Conservation (phyloP, 2,797 vertebrate species). For the Adelosebastes latens region DNA sequence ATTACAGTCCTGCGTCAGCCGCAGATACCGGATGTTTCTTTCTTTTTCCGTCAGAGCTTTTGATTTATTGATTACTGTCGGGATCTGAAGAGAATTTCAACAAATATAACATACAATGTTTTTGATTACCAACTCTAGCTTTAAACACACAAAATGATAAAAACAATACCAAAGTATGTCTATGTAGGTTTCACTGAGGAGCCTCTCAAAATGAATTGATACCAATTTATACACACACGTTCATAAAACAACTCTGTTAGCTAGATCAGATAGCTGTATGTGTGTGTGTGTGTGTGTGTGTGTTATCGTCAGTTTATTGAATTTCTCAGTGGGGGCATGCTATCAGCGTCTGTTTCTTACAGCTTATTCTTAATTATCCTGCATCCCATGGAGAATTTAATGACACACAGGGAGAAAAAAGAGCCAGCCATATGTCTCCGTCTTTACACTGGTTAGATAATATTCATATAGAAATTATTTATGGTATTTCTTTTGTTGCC, state of each 20-base stretch:
- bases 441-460: conserved; percentile 34
- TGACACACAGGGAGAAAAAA: conserved; percentile 39
- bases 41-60: too few relatives aligned
- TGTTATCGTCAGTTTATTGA: conserved; percentile 54
- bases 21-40: too few relatives aligned
- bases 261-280: neutral
- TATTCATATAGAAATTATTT: neutral
- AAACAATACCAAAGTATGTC: neutral
- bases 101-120: too few relatives aligned
- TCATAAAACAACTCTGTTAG: neutral
- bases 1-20: too few relatives aligned
- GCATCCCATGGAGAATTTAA: conserved; percentile 57
- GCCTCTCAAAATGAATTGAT: neutral
- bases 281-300: conserved; percentile 6
- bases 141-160: neutral
- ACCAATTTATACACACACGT: neutral
- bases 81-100: too few relatives aligned
- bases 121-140: too few relatives aligned
- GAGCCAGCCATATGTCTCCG: conserved; percentile 39
- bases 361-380: conserved; percentile 63
- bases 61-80: too few relatives aligned
- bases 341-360: conserved; percentile 47
- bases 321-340: conserved; percentile 50
- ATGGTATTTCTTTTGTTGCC: neutral
- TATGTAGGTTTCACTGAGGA: too few relatives aligned